Evolutionary conservation across 2,888 invertebrate genomes (phyloP).

Genomic region (Ectobius pallidus): DNA sequence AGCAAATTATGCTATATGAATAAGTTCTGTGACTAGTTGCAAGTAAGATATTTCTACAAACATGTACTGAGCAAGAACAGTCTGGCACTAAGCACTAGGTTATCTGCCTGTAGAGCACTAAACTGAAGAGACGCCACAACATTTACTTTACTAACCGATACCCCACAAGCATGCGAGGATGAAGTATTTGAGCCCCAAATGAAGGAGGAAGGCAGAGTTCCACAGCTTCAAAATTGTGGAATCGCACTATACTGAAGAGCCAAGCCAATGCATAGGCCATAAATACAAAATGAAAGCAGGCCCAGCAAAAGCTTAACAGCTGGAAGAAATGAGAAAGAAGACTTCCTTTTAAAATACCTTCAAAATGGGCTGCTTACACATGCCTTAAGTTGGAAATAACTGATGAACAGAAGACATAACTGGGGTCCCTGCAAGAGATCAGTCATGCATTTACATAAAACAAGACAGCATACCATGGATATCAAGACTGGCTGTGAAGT

Average conservation of each 20-base stretch:
- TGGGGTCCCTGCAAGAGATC: constrained; percentile 7
- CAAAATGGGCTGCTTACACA: constrained; percentile 22
- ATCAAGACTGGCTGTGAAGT: constrained; percentile 47
- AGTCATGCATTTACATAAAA: constrained; percentile 26
- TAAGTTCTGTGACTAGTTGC: neutral
- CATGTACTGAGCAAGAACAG: no score
- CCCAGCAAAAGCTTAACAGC: neutral
- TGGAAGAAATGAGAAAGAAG: constrained; percentile 13
- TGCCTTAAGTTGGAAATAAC: neutral
- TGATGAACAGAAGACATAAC: constrained; percentile 7
- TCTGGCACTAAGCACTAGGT: no score
- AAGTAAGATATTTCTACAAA: no score
- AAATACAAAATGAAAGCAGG: neutral
- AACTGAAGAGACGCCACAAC: neutral
- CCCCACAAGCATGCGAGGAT: neutral
- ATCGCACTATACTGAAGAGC: neutral
- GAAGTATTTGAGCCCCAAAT: neutral
- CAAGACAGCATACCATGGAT: constrained; percentile 35
- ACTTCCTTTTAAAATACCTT: constrained; percentile 9
- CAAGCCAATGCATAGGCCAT: neutral
- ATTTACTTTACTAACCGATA: neutral
- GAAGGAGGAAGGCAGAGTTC: constrained; percentile 13
- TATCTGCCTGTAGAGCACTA: no score
- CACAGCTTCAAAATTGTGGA: neutral
- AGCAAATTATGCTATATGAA: neutral